A percentile compares a stretch with the other conserved stretches of the same genome.
Evolutionary conservation across 2,113 vertebrate genomes (phyloP).

Genomic region (Cynocephalus volans): DNA sequence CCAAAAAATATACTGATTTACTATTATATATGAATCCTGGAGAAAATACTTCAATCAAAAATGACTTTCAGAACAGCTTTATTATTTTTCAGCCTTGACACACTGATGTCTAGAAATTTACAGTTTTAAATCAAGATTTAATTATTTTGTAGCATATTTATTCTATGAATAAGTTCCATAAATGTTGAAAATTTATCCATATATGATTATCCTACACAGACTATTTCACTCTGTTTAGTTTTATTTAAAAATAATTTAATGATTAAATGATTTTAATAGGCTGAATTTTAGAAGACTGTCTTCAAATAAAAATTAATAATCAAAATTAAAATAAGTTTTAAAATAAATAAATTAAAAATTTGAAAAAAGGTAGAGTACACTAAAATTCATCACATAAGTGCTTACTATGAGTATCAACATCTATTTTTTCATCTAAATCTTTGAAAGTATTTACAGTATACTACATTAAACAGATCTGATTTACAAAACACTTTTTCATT

Average conservation of each 20-base stretch:
- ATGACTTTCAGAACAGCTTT: not conserved
- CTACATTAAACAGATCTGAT: slow-evolving; percentile 66
- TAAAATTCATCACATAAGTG: not conserved
- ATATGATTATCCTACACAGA: not conserved
- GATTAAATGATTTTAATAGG: not conserved
- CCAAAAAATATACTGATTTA: not conserved
- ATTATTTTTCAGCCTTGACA: not conserved
- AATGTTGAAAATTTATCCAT: not conserved
- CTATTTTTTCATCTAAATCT: not conserved
- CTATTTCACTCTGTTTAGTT: not conserved
- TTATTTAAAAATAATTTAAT: slow-evolving; percentile 14
- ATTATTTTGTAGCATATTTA: not conserved
- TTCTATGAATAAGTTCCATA: not conserved
- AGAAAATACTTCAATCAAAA: not conserved
- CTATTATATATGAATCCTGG: not conserved
- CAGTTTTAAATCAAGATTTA: not conserved
- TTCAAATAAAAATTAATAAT: slow-evolving; percentile 51
- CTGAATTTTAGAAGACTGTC: not conserved
- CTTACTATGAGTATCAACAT: not conserved
- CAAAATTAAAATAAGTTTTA: not conserved
- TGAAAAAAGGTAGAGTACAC: not conserved
- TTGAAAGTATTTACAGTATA: slow-evolving; percentile 40
- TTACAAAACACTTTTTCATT: slow-evolving; percentile 38
- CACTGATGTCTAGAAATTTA: not conserved
- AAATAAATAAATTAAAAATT: no score